Evolutionary conservation across 1,140 invertebrate genomes (phyloP), one percentile per base, ranked within the genome.

Genomic region (Triops cancriformis): DNA sequence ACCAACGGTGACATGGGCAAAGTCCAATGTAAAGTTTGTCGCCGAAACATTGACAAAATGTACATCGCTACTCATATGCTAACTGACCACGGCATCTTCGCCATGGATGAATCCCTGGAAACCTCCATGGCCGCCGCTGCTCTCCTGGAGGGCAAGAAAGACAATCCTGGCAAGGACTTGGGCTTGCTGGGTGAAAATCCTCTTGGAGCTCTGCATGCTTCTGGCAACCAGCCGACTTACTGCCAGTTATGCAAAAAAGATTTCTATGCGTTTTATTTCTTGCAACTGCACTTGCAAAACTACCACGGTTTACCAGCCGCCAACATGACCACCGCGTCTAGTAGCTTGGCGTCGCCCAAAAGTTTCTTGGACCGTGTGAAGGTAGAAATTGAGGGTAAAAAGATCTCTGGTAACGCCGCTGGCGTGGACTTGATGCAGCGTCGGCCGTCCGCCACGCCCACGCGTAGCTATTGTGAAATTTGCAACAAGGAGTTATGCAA

Each of bases 401-500:
- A 64, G 23, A 64, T 18, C 5, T 0, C 51, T 11, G 51, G 51
- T 0, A 64, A 23, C 18, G 51, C 51, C 23, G 51, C 51, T 23
- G 51, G 51, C n/a, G 51, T 76, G 10, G 51, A 77, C 26, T 42
- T 41, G 18, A 42, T 45, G 23, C 26, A 23, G n/a, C 80, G 80
- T n/a, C 43, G 80, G 31, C 76, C 78, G 1, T 80, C 88, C 75
- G 86, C 86, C 23, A 87, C 88, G 73, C 84, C 86, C 80, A 83
- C 88, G 83, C 82, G 87, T 73, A 96, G 96, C 82, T 98, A 96
- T 82, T 99, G 98, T 85, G 96, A 98, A 84, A 97, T 99, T 78
- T 99, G 98, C 85, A 98, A 99, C 85, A 99, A 99, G 86, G 97
- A 99, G 85, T 85, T 98, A 42, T 99, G 98, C 86, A 99, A 99